Percentiles rank a stretch among this genome's conserved stretches.
Conservation (phyloP, 2,888 invertebrate genomes). For the Plusia festucae region DNA sequence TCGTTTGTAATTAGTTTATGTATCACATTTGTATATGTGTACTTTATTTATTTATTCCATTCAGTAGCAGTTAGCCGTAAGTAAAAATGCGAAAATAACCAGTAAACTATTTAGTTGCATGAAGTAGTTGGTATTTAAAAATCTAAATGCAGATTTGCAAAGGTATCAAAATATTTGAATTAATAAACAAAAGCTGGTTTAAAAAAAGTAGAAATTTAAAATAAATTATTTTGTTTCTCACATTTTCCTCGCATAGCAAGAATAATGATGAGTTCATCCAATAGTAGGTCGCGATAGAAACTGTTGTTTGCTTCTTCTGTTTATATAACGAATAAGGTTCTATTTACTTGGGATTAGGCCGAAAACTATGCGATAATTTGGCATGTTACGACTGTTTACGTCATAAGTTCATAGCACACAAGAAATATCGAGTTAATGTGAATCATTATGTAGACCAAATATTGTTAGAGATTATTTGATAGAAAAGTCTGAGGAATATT, state of each 20-base stretch:
- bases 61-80: no score
- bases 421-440: constrained; percentile 43
- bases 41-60: neutral
- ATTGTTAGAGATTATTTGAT: constrained; percentile 21
- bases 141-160: no score
- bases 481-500: constrained; percentile 8
- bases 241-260: neutral
- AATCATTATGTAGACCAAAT: constrained; percentile 33
- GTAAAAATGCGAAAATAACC: no score
- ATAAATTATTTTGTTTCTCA: neutral
- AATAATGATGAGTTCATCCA: constrained; percentile 7
- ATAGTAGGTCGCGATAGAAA: constrained; percentile 25
- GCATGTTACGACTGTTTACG: constrained; percentile 59
- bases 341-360: constrained; percentile 65
- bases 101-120: no score
- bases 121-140: no score
- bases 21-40: neutral
- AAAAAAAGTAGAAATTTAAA: no score
- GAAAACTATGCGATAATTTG: constrained; percentile 65
- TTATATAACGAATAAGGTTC: constrained; percentile 54
- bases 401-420: constrained; percentile 30
- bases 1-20: no score
- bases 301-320: constrained; percentile 49
- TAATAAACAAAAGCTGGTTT: no score
- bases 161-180: no score